These are phyloP conservation scores for Zaprionus vittiger DNA, from an alignment of 1,140 invertebrate species.

Conservation along the genomic window DNA sequence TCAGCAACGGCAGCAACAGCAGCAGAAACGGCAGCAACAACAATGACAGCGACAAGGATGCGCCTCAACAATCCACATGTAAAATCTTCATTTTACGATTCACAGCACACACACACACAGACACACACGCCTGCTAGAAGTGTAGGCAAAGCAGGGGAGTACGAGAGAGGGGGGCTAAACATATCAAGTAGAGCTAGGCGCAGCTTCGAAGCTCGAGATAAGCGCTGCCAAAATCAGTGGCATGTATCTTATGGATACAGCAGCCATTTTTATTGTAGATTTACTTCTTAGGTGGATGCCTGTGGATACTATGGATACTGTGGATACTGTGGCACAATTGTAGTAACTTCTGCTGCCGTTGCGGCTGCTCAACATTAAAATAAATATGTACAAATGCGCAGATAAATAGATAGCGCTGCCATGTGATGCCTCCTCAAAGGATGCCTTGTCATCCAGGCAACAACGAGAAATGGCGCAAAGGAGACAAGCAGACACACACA, in stretches of 20 bases:
- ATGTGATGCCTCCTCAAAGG: conserved; percentile 80
- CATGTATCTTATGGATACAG: conserved; percentile 83
- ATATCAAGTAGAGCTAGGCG: conserved; percentile 74
- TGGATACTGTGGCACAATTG: conserved; percentile 51
- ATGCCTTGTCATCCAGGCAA: conserved; percentile 60
- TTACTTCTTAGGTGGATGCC: conserved; percentile 59
- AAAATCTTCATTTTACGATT: conserved; percentile 83
- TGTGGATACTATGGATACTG: background rate
- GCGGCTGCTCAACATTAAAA: conserved; percentile 80
- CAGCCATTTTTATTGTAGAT: conserved; percentile 82
- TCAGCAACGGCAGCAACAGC: conserved; percentile 42
- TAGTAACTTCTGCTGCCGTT: conserved; percentile 55
- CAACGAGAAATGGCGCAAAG: conserved; percentile 73
- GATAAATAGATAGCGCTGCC: conserved; percentile 79
- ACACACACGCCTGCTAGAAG: background rate
- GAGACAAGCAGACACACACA: conserved; percentile 29
- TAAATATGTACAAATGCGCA: conserved; percentile 83
- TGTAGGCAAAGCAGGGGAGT: background rate
- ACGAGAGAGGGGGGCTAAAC: conserved; percentile 27
- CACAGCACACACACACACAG: conserved; percentile 47
- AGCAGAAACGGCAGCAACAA: conserved; percentile 36
- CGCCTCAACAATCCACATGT: conserved; percentile 75
- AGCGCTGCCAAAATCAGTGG: conserved; percentile 80
- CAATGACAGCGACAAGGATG: conserved; percentile 65
- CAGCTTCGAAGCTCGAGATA: conserved; percentile 63